Conservation (phyloP, 2,113 vertebrate species). For the Apodemus sylvaticus region DNA sequence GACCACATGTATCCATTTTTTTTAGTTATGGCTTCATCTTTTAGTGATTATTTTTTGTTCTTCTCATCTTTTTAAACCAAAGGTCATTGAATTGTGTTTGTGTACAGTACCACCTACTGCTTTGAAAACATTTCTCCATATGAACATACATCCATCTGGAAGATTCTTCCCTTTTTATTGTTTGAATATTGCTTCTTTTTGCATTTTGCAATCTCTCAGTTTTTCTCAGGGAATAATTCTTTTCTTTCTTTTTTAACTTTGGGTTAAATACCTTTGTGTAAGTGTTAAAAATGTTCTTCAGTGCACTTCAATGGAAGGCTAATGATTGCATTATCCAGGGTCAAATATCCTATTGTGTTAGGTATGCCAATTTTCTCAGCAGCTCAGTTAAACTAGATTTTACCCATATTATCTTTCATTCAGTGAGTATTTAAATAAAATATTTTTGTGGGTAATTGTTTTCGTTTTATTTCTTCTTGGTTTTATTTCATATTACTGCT, state of each 20-base stretch:
- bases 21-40: neutral
- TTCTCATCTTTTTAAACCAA: neutral
- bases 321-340: neutral
- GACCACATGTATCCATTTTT: neutral
- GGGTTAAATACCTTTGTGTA: neutral
- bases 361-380: constrained; percentile 9
- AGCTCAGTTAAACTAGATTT: constrained; percentile 11
- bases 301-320: neutral
- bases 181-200: constrained; percentile 16
- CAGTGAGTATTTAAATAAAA: neutral
- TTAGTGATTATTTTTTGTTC: neutral
- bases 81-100: neutral
- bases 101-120: neutral
- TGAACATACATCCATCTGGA: neutral
- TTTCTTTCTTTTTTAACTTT: constrained; percentile 9
- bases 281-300: neutral
- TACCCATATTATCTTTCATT: neutral
- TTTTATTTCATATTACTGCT: neutral
- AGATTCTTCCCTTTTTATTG: neutral
- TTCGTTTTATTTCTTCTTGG: constrained; percentile 13
- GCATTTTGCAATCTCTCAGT: neutral
- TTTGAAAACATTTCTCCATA: constrained; percentile 1
- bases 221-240: neutral
- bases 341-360: neutral
- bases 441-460: neutral